phyloP scores from a whole-genome alignment of 2,888 invertebrate species.

The Ryuthela nishihirai region DNA sequence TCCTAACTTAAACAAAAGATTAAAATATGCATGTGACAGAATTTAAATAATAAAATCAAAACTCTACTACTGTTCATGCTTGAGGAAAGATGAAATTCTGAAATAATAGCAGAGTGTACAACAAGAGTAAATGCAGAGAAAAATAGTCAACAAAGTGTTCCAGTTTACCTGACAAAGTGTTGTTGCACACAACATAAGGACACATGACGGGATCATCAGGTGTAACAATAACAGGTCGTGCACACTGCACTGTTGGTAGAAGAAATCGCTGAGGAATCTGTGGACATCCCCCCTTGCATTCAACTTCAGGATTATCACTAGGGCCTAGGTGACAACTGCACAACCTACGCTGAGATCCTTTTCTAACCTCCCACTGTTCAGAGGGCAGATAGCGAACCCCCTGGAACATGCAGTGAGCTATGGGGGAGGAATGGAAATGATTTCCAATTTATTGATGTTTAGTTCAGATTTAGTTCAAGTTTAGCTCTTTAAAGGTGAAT shows the following conservation, averaged over 20 bases:
- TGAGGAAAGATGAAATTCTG: too few species aligned
- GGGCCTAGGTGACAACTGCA: slow-evolving; percentile 12
- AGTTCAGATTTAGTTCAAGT: too few species aligned
- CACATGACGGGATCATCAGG: slow-evolving; percentile 43
- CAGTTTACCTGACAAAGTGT: slow-evolving; percentile 38
- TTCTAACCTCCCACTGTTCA: slow-evolving; percentile 40
- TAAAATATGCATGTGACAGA: too few species aligned
- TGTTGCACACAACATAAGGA: slow-evolving; percentile 43
- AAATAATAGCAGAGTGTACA: too few species aligned
- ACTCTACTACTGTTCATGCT: too few species aligned
- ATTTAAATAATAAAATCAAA: too few species aligned
- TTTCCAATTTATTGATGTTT: too few species aligned
- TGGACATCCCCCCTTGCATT: slow-evolving; percentile 38
- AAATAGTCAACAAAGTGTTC: too few species aligned
- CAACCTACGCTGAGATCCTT: slow-evolving; percentile 16
- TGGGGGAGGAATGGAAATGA: slow-evolving; percentile 4
- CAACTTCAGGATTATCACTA: slow-evolving; percentile 28
- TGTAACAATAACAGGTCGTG: slow-evolving; percentile 37
- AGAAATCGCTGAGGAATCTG: slow-evolving; percentile 39
- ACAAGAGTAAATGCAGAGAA: too few species aligned
- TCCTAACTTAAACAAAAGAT: too few species aligned
- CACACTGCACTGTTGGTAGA: slow-evolving; percentile 39
- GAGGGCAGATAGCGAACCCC: slow-evolving; percentile 36
- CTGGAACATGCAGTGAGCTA: slow-evolving; percentile 37
- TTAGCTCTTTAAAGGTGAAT: too few species aligned